Evolutionary conservation across 2,113 vertebrate genomes (phyloP), one percentile per base, ranked within the genome.

Genomic region (Halichoerus grypus): DNA sequence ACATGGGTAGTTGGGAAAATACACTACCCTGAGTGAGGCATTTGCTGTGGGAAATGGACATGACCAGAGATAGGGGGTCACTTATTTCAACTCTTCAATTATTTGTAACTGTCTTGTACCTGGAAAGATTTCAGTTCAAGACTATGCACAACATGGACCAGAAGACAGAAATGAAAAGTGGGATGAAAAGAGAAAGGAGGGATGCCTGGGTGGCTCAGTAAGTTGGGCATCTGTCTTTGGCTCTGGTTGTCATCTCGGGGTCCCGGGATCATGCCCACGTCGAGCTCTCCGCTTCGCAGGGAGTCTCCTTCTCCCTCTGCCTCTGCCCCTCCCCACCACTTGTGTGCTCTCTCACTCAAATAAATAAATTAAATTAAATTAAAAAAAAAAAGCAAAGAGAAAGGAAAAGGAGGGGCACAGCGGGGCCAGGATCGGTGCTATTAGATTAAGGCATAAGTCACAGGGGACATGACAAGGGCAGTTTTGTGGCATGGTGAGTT

Each of bases 41-140:
- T 69, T 46, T 71, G 61, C 15, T 77, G 0, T 51, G 42, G 36
- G 39, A 11, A 55, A 26, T n/a, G 46, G 69, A 22, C 33, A 51
- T 53, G 72, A 67, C 53, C 72, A 79, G 26, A 36, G 22, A 26
- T n/a, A 46, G 80, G 33, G 18, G 33, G 16, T 63, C 59, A 26
- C 11, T 67, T 36, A 80, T 26, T 94, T 59, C 39, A 46, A 33
- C 22, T n/a, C 33, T 53, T 36, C 42, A 49, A 1, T 81, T 81
- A 26, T 65, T 86, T 79, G 80, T 80, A 80, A 33, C 46, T 81
- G 22, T 63, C 31, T 84, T 79, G 14, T 59, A 11, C 15, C 42
- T 92, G 46, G 74, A 92, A 72, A 18, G 83, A 72, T 87, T 71
- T 92, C 89, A 14, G 18, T 53, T 81, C 83, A 88, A 65, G n/a